Evolutionary conservation across 2,888 invertebrate genomes (phyloP), one percentile per base, ranked within the genome.

Genomic region (Napeogenes sylphis): DNA sequence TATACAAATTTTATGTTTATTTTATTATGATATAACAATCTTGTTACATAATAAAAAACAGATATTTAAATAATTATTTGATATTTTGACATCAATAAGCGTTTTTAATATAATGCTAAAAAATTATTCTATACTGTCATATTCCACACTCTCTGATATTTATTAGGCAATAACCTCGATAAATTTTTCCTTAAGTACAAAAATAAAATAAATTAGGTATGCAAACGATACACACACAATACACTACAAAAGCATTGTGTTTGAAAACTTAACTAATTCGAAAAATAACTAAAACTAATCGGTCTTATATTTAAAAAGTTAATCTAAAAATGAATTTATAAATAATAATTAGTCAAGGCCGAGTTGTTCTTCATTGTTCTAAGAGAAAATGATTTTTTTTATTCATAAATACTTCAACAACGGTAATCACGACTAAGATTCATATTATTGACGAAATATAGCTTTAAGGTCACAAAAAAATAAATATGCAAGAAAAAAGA

Each of bases 231-330:
- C 30, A n/a, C 5, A 30, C 51, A 51, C 51, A 51, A 51, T 51
- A 51, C 51, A 51, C 51, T 30, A 12, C 51, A 8, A 4, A 51
- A 30, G 8, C 51, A 51, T 51, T 51, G 51, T 51, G 21, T 51
- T 51, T 51, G 21, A 51, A 51, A 51, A 13, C 21, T 51, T 51
- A 51, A 51, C 51, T 51, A 51, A 30, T 51, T 30, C 30, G 21
- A 47, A n/a, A 47, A 47, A 51, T 51, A 51, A 51, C 51, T 30
- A 51, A 51, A 51, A 51, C 51, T 51, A 51, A 51, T 51, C 30
- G 51, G 30, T 30, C 8, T 51, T 10, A 51, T 51, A 51, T 30
- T 51, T 8, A 51, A 30, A 30, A 51, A 10, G 30, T 14, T 21
- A 30, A 21, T 5, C 21, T 30, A 51, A 51, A 30, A 51, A 51